Percentiles rank a stretch among this genome's conserved stretches.
Conservation (phyloP, 2,797 vertebrate species). For the Fistularia commersonii region DNA sequence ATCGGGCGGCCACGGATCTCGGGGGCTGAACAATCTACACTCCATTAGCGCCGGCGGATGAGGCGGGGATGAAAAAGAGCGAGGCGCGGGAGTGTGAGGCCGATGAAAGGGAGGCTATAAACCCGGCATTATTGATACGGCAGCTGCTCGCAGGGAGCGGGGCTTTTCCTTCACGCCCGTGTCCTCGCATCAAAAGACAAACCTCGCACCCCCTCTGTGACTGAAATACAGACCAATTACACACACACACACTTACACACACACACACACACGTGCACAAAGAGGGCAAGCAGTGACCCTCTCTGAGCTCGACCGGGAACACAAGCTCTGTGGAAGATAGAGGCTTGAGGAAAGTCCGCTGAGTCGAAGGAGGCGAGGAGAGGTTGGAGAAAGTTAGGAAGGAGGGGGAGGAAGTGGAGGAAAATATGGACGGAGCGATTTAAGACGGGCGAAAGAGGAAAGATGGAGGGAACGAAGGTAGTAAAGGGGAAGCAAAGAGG, state of each 20-base stretch:
- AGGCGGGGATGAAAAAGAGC: constrained; percentile 40
- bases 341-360: constrained; percentile 11
- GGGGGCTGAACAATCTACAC: constrained; percentile 49
- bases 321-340: constrained; percentile 33
- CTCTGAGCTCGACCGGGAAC: constrained; percentile 19
- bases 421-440: not conserved
- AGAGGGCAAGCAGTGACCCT: constrained; percentile 3
- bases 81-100: constrained; percentile 28
- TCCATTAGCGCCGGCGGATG: constrained; percentile 58
- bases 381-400: constrained; percentile 1
- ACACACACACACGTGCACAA: constrained; percentile 10
- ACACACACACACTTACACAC: no score
- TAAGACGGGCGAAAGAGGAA: no score
- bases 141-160: no score
- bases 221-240: no score
- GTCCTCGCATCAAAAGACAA: constrained; percentile 44
- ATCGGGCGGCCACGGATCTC: constrained; percentile 40
- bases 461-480: no score
- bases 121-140: constrained; percentile 47
- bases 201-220: constrained; percentile 20
- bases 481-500: no score
- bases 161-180: constrained; percentile 35
- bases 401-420: constrained; percentile 1
- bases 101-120: constrained; percentile 35
- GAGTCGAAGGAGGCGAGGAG: constrained; percentile 16